Conservation (phyloP, 2,888 invertebrate species). For the Luffia ferchaultella region DNA sequence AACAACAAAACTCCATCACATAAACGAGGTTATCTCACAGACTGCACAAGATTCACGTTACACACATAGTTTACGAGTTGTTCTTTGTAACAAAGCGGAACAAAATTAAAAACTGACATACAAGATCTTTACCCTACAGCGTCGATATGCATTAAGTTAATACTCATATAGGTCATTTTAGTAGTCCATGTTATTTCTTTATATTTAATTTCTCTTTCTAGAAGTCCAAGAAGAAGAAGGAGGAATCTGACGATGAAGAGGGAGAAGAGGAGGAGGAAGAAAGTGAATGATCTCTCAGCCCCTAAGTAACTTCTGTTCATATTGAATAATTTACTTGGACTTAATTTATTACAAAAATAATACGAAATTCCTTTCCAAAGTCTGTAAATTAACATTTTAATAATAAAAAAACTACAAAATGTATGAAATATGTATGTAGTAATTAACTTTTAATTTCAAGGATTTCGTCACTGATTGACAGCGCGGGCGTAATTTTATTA, state of each 20-base stretch:
- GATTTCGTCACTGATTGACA: too few species aligned
- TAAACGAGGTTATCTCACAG: too few species aligned
- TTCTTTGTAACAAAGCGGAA: background rate
- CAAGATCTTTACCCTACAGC: too few species aligned
- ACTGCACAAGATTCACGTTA: background rate
- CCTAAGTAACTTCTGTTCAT: slow-evolving; percentile 52
- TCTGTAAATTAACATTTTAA: slow-evolving; percentile 27
- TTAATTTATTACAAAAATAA: slow-evolving; percentile 66
- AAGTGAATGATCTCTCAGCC: slow-evolving; percentile 68
- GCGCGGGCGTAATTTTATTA: background rate
- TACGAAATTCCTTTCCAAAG: slow-evolving; percentile 61
- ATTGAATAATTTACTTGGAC: slow-evolving; percentile 65
- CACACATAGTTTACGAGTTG: background rate
- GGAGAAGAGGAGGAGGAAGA: slow-evolving; percentile 69
- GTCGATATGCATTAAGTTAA: too few species aligned
- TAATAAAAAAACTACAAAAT: background rate
- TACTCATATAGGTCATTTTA: too few species aligned
- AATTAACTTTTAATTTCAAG: background rate
- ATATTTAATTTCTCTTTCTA: slow-evolving; percentile 20
- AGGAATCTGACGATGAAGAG: slow-evolving; percentile 70
- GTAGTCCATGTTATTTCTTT: too few species aligned
- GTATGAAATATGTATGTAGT: background rate
- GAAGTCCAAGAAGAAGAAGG: slow-evolving; percentile 71
- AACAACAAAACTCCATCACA: too few species aligned
- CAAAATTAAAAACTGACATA: too few species aligned